Percentiles rank a stretch among this genome's conserved stretches.
phyloP scores from a whole-genome alignment of 2,888 invertebrate genomes.

The Saturnia pavonia region DNA sequence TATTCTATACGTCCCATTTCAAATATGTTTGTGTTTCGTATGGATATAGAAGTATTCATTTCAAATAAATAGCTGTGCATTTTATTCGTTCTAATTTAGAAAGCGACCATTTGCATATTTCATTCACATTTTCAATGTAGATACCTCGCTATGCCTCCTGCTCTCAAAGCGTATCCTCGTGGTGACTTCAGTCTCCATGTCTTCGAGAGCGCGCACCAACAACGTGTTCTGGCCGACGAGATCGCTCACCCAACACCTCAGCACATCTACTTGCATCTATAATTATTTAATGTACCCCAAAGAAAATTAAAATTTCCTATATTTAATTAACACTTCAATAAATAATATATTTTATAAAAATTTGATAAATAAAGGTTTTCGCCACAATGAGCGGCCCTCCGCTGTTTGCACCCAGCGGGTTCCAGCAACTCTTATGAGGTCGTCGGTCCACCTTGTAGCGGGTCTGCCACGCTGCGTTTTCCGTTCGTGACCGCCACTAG shows the following conservation, averaged over 20 bases:
- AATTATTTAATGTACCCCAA: conserved; percentile 20
- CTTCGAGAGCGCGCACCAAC: conserved; percentile 84
- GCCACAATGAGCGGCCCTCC: no score
- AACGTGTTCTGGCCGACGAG: conserved; percentile 86
- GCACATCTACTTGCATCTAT: conserved; percentile 84
- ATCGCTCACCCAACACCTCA: conserved; percentile 85
- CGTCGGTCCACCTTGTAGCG: no score
- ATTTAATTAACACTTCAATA: not conserved
- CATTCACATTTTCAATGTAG: conserved; percentile 4
- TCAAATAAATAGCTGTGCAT: not conserved
- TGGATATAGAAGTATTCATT: not conserved
- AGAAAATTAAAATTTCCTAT: not conserved
- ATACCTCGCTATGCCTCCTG: conserved; percentile 60
- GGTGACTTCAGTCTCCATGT: conserved; percentile 85
- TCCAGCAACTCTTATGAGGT: no score
- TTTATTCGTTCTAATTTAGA: not conserved
- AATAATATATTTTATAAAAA: no score
- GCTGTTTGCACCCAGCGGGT: no score
- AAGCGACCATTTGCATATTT: not conserved
- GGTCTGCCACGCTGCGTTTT: no score
- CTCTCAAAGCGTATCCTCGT: conserved; percentile 76
- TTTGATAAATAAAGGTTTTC: no score
- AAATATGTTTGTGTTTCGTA: not conserved
- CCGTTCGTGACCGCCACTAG: no score
- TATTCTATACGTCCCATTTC: not conserved